A percentile compares a stretch with the other conserved stretches of the same genome.
These are phyloP conservation scores for Oryzias melastigma DNA, from an alignment of 2,113 vertebrate species.

Conservation along the genomic window DNA sequence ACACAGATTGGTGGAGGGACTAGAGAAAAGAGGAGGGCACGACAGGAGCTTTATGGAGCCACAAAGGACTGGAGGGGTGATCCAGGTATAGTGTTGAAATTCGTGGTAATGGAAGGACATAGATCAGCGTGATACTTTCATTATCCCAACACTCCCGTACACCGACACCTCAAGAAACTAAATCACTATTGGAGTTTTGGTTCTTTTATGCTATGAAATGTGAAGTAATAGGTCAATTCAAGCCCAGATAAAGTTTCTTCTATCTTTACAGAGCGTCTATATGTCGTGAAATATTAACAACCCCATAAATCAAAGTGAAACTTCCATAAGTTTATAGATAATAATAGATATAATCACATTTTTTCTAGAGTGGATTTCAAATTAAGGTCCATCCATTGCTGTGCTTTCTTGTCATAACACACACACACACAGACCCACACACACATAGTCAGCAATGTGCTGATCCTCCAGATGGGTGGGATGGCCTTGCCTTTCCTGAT, in stretches of 20 bases:
- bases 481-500: slow-evolving; percentile 58
- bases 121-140: slow-evolving; percentile 47
- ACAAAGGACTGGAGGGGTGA: slow-evolving; percentile 20
- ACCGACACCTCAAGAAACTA: not conserved
- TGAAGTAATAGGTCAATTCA: too few species aligned
- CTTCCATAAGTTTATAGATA: not conserved
- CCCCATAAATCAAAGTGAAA: not conserved
- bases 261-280: not conserved
- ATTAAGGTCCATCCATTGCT: not conserved
- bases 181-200: slow-evolving; percentile 11
- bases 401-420: slow-evolving; percentile 10
- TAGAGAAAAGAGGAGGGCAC: not conserved
- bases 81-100: slow-evolving; percentile 30
- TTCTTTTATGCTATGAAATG: not conserved
- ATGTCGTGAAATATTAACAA: slow-evolving; percentile 1
- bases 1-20: slow-evolving; percentile 4
- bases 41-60: slow-evolving; percentile 21
- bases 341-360: not conserved
- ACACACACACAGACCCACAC: slow-evolving; percentile 18
- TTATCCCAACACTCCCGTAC: not conserved
- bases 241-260: not conserved
- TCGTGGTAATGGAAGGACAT: slow-evolving; percentile 49
- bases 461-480: slow-evolving; percentile 67
- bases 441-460: slow-evolving; percentile 38
- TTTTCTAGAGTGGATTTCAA: not conserved